Evolutionary conservation across 1,140 invertebrate genomes (phyloP), one percentile per base, ranked within the genome.

Genomic region (Dryas iulia): DNA sequence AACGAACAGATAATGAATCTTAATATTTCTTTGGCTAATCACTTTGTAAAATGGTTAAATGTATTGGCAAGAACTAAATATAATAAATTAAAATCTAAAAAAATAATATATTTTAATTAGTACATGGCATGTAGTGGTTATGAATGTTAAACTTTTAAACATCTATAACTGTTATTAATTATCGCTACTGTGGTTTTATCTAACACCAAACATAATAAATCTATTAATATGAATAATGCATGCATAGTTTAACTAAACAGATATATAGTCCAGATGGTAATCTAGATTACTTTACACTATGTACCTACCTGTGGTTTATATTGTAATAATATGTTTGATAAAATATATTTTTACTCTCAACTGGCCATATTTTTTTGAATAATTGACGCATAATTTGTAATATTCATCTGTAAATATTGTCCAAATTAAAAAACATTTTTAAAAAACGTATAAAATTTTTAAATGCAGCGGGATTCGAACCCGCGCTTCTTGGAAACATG

Each of bases 1-100:
- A 26, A n/a, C 33, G 6, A 60, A 60, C 14, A 25, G 3, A 14
- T n/a, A 35, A 39, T 11, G 6, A 25, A 25, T n/a, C 35, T 33
- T 18, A 60, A 60, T 26, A 60, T 65, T 65, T 62, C 59, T 62
- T 62, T 62, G 59, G 59, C 39, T 52, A 35, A 14, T 52, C 6
- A 24, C 59, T 26, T 62, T 62, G 35, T 53, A 62, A 60, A 53
- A 24, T 24, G 39, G 24, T 62, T 62, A 30, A 62, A 62, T n/a
- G 52, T 62, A 62, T 53, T 52, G 59, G 59, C 59, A 62, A 62
- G 59, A 62, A 28, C 26, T 23, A 60, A 47, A 28, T 56, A n/a
- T 56, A 12, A n/a, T 47, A 21, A 47, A 47, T 21, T 47, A 47
- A 47, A 47, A 47, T 8, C 14, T 47, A 47, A 8, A n/a, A n/a